Evolutionary conservation across 2,113 vertebrate genomes (phyloP).

Genomic region (Scartelaos histophorus): DNA sequence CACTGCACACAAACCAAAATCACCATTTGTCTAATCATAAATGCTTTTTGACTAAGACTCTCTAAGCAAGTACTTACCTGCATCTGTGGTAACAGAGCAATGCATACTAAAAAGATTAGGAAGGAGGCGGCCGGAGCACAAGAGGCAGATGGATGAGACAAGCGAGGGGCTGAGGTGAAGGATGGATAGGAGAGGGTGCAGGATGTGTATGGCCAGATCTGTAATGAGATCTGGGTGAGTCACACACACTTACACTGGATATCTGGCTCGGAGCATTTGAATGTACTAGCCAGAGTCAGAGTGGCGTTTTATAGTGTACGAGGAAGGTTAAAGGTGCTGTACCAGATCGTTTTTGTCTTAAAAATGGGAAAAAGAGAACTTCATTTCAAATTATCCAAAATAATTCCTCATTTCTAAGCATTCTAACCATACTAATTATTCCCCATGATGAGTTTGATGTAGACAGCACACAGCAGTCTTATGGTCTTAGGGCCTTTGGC

Average conservation of each 20-base stretch:
- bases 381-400: too few relatives aligned
- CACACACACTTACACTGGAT: conserved; percentile 43
- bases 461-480: too few relatives aligned
- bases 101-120: conserved; percentile 64
- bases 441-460: too few relatives aligned
- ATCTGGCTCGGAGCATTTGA: conserved; percentile 40
- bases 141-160: conserved; percentile 55
- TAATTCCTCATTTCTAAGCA: too few relatives aligned
- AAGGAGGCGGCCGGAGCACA: conserved; percentile 27
- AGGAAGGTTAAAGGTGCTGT: neutral
- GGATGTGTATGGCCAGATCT: conserved; percentile 51
- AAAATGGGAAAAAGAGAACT: too few relatives aligned
- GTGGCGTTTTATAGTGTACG: neutral
- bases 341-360: too few relatives aligned
- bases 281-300: conserved; percentile 19
- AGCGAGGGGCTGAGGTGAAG: conserved; percentile 23
- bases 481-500: too few relatives aligned
- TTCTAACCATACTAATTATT: too few relatives aligned
- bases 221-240: conserved; percentile 65
- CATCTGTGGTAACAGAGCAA: conserved; percentile 47
- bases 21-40: conserved; percentile 19
- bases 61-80: conserved; percentile 57
- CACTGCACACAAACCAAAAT: conserved; percentile 33
- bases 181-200: conserved; percentile 32
- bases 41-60: conserved; percentile 37